Conservation (phyloP, 2,888 invertebrate genomes). For the Nowickia ferox region DNA sequence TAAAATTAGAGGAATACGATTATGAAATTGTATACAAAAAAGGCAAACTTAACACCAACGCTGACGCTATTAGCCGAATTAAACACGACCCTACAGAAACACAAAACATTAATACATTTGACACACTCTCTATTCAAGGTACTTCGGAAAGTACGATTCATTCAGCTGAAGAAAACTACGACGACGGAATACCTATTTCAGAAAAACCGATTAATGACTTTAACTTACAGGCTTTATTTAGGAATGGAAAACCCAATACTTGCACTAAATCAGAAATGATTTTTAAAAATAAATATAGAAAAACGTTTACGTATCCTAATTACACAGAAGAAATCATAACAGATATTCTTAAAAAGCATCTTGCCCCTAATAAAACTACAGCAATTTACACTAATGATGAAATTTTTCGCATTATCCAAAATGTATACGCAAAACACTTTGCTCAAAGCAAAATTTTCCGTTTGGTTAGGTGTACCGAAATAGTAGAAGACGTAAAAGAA, state of each 20-base stretch:
- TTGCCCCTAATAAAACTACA: constrained; percentile 45
- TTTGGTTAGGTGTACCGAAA: constrained; percentile 59
- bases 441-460: constrained; percentile 27
- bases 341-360: constrained; percentile 40
- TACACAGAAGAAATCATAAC: constrained; percentile 49
- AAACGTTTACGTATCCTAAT: constrained; percentile 8
- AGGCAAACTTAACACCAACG: constrained; percentile 60
- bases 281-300: constrained; percentile 37
- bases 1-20: constrained; percentile 1
- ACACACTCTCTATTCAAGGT: constrained; percentile 35
- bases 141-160: constrained; percentile 48
- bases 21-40: constrained; percentile 23
- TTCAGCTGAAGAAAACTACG: constrained; percentile 57
- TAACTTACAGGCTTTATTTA: constrained; percentile 35
- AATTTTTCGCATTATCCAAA: constrained; percentile 5
- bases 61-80: constrained; percentile 71
- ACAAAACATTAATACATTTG: constrained; percentile 40
- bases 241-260: constrained; percentile 10
- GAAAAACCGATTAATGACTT: constrained; percentile 66
- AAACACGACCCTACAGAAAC: constrained; percentile 12
- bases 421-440: constrained; percentile 17
- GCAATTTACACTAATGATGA: not conserved
- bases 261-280: constrained; percentile 10
- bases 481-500: constrained; percentile 48
- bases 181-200: constrained; percentile 53